These are phyloP conservation scores for Pseudorhiza aurosa DNA, from an alignment of 30 jellyfish, hydroid and myxozoan genomes.

Conservation along the genomic window DNA sequence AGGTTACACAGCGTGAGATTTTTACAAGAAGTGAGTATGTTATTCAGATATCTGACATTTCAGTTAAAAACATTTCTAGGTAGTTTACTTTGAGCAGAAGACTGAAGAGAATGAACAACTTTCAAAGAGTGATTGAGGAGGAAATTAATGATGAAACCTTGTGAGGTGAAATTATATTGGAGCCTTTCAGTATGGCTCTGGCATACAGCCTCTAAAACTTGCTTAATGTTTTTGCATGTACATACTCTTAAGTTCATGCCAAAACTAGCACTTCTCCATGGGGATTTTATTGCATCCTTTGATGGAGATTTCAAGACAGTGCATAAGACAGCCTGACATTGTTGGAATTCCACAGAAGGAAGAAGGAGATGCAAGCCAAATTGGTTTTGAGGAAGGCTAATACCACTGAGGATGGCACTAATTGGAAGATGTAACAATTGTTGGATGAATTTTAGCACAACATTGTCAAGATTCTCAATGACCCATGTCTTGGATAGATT, in stretches of 20 bases:
- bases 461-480: conserved; percentile 16
- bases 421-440: conserved; percentile 9
- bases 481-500: conserved; percentile 18
- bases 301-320: conserved; percentile 23
- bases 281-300: background rate
- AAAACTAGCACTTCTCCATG: conserved; percentile 12
- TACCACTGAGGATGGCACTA: conserved; percentile 8
- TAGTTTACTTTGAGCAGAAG: conserved; percentile 11
- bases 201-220: conserved; percentile 26
- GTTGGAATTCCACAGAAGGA: too few species aligned
- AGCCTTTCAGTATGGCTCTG: conserved; percentile 22
- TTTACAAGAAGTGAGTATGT: too few species aligned
- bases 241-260: conserved; percentile 22
- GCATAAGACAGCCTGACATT: too few species aligned
- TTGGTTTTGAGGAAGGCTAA: conserved; percentile 8
- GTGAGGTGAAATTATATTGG: conserved; percentile 3
- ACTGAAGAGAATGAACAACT: background rate
- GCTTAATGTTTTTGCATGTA: conserved; percentile 17
- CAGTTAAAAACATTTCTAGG: background rate
- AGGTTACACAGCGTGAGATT: too few species aligned
- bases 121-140: conserved; percentile 8
- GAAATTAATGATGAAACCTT: conserved; percentile 9
- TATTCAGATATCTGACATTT: too few species aligned
- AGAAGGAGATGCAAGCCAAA: conserved; percentile 3
- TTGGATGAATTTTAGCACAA: background rate